Conservation (phyloP, 2,113 vertebrate genomes). For the Microcebus tavaratra region DNA sequence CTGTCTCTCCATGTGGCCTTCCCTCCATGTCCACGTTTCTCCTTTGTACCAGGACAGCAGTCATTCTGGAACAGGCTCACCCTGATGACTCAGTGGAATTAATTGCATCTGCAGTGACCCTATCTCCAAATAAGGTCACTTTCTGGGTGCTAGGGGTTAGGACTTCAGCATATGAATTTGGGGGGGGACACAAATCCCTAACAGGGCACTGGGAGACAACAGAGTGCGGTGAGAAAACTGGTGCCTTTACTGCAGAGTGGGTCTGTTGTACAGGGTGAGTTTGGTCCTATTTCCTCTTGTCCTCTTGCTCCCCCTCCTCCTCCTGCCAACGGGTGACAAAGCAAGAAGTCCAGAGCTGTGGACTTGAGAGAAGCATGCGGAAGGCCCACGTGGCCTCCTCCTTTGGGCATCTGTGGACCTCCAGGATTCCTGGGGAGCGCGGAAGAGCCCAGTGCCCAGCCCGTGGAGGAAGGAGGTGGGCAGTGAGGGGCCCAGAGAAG, state of each 20-base stretch:
- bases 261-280: not conserved
- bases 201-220: not conserved
- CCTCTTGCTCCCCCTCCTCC: not conserved
- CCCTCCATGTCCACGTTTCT: not conserved
- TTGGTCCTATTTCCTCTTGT: not conserved
- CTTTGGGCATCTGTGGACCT: not conserved
- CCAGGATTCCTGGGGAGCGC: not conserved
- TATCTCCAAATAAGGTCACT: not conserved
- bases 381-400: not conserved
- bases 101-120: not conserved
- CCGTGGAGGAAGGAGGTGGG: not conserved
- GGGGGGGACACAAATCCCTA: not conserved
- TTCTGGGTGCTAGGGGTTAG: not conserved
- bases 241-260: not conserved
- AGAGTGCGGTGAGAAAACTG: not conserved
- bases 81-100: not conserved
- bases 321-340: not conserved
- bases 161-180: not conserved
- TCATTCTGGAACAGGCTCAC: too few relatives aligned
- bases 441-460: not conserved
- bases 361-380: not conserved
- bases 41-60: not conserved
- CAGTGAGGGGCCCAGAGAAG: not conserved
- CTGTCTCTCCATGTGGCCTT: not conserved
- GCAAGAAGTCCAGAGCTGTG: not conserved